These are phyloP conservation scores for Chrysolina haemoptera DNA, from an alignment of 2,888 invertebrate genomes.

Conservation along the genomic window DNA sequence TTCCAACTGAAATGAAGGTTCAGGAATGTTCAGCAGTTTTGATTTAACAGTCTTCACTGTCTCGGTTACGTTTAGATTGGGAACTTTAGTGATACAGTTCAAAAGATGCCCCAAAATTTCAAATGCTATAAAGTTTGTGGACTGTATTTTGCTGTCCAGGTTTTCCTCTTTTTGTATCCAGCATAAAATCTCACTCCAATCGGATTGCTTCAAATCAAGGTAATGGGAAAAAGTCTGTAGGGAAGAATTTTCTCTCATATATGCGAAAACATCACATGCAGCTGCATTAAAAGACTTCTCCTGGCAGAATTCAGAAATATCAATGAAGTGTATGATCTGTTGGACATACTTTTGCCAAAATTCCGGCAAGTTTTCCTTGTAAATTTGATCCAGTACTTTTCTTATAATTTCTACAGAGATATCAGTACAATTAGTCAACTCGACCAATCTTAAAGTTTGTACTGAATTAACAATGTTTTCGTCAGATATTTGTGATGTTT, in stretches of 20 bases:
- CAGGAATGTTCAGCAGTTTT: slow-evolving; percentile 48
- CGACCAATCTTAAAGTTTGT: slow-evolving; percentile 57
- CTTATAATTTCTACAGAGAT: slow-evolving; percentile 52
- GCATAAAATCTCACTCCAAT: slow-evolving; percentile 50
- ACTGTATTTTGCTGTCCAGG: slow-evolving; percentile 41
- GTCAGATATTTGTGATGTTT: slow-evolving; percentile 47
- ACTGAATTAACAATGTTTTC: slow-evolving; percentile 56
- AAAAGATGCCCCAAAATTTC: slow-evolving; percentile 48
- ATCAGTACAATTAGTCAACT: slow-evolving; percentile 54
- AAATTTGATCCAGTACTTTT: slow-evolving; percentile 44
- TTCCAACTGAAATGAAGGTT: slow-evolving; percentile 70
- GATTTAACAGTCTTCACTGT: slow-evolving; percentile 44
- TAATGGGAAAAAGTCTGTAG: slow-evolving; percentile 58
- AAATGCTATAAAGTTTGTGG: slow-evolving; percentile 46
- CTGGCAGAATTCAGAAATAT: slow-evolving; percentile 59
- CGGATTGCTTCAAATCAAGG: slow-evolving; percentile 52
- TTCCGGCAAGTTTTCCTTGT: slow-evolving; percentile 51
- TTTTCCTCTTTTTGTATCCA: slow-evolving; percentile 52
- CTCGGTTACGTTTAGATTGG: slow-evolving; percentile 39
- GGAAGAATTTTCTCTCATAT: slow-evolving; percentile 50
- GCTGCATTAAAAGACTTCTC: slow-evolving; percentile 40
- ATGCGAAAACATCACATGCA: slow-evolving; percentile 50
- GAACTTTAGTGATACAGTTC: slow-evolving; percentile 42
- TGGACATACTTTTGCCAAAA: slow-evolving; percentile 60
- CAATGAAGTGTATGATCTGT: slow-evolving; percentile 57